Base-by-base conservation (phyloP, 2,888 invertebrate genomes). In the Sesia bembeciformis region DNA sequence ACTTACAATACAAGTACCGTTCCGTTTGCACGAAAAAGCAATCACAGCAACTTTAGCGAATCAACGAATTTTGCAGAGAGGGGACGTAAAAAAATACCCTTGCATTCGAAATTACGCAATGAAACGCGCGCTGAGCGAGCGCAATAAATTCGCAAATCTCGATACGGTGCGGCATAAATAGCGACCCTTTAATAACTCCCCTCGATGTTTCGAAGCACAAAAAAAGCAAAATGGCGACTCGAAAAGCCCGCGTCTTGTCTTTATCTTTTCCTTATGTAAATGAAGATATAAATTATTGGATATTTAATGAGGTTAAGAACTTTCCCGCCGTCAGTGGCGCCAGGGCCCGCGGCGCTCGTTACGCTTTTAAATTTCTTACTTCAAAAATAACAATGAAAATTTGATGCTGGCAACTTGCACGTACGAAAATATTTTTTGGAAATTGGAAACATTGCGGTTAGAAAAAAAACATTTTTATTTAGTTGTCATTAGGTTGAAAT, bases 221-320 rank as follows among this genome's bases (percentile, higher is more conserved):
- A 81, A 81, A 79, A 74, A 72, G 68, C 75, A 86, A 86, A 84
- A 88, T 85, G 86, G 86, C 84, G 74, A 67, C 73, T 62, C 58
- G 60, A 61, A 69, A 64, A 63, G n/a, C 52, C 68, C 69, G 70
- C 82, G 78, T 84, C 86, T 84, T 86, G 84, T 78, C 87, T 88
- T 87, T 87, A 88, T 89, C 84, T 87, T 84, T 87, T 87, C 78
- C 84, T 84, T 86, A 88, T 87, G 87, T 81, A 85, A 89, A 88
- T 88, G 67, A 68, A 63, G 67, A 66, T 61, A 67, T 67, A 63
- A 78, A 73, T 81, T 76, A 80, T 82, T 77, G 68, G 68, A 68
- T 74, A 70, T 81, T 81, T 80, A 80, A 84, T 81, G 82, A 83
- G 77, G 78, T 78, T 83, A 83, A 83, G 78, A 85, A 88, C 83